Base-by-base conservation (phyloP, 2,888 invertebrate genomes). In the Ichneumon xanthorius region DNA sequence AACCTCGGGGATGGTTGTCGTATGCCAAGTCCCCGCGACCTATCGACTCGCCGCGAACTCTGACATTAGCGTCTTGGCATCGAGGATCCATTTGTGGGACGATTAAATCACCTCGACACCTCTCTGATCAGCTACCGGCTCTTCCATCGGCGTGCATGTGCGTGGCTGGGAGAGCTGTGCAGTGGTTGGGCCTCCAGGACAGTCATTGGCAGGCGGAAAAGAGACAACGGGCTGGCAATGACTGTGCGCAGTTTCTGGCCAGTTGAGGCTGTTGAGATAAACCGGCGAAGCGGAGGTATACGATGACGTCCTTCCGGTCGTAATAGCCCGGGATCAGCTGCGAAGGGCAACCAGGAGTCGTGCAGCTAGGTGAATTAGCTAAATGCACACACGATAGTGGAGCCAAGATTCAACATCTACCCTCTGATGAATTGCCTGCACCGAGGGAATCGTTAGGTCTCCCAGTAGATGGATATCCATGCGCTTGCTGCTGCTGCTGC, bases 401-500 rank as follows among this genome's bases (percentile, higher is more conserved):
- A 63, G 45, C 63, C 48, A 58, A 67, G 75, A 75, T 72, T 76
- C 72, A 67, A 14, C 61, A 33, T 73, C 40, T 72, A 72, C 80
- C 61, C 61, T 67, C 72, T 92, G 92, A 93, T 91, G 92, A 91
- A 93, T 93, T 90, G 91, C 91, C 45, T 40, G 76, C 90, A 90
- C 90, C 92, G 84, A 89, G 92, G 92, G 93, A 90, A 92, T 92
- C 92, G 91, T 92, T 91, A 90, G 89, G 88, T 89, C 11, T 45
- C 88, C 88, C 90, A 90, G 90, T 88, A 90, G 92, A 91, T 91
- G 89, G 90, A 90, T 91, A 92, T 90, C 90, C 89, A 86, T 85
- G 87, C 86, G 79, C 77, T 63, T 53, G 77, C 58, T 14, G 76
- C 50, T 53, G 77, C 58, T 14, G 76, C 50, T 14, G 63, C 58